Base-by-base conservation (phyloP, 2,888 invertebrate species). In the Apodemia hepburni region DNA sequence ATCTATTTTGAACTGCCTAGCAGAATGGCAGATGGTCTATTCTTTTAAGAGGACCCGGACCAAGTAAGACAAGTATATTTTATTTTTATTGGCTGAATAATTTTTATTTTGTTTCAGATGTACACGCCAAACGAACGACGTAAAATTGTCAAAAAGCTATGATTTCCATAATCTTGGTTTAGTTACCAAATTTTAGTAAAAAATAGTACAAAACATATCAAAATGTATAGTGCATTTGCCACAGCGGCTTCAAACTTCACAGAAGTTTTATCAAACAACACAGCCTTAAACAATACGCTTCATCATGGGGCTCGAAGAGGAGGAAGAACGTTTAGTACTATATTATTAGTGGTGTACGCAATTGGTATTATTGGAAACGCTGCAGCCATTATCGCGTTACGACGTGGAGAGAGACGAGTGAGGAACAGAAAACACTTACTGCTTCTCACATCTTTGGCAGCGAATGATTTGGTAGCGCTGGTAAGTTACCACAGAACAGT, bases 391-490 rank as follows among this genome's bases (percentile, higher is more conserved):
- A 85, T 95, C 61, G 95, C 96, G 68, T 91, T 97, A 72, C 92
- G 95, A 73, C 92, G 93, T 66, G 94, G 94, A 0, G 95, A 96
- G 81, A 93, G 94, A 70, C 93, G 94, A 75, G 93, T 95, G 51
- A 92, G 96, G 74, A 97, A 97, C 79, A 93, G 95, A 69, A 96
- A 97, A 79, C 97, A 97, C 83, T 92, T 96, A 71, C 86, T 97
- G 74, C 94, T 97, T 93, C 85, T 96, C 65, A 95, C 96, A 33
- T 96, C 96, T 71, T 84, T 97, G 69, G 95, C 96, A 38, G 93
- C 93, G 60, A 97, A 97, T 76, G 97, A 97, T 82, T 89, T 97
- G 63, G 93, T 96, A 54, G 97, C 97, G 35, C 67, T 91, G 80
- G 90, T 90, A 63, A 85, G 84, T 64, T 38, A n/a, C n/a, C n/a